phyloP scores from a whole-genome alignment of 1,140 invertebrate genomes.

The Fopius arisanus region DNA sequence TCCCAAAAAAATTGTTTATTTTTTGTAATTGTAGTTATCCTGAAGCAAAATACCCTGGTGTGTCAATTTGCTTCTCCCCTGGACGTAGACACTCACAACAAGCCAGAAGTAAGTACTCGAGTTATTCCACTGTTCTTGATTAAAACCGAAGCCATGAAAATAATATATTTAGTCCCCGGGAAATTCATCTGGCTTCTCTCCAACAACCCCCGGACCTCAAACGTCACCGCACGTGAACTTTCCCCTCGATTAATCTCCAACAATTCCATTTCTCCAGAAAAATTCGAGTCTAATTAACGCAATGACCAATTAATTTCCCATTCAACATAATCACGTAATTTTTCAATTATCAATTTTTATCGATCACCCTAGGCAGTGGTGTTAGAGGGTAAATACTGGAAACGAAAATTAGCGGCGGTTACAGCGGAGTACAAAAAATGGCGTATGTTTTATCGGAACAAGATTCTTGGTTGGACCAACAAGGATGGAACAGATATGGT shows the following conservation, averaged over 20 bases:
- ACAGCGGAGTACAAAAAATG: constrained; percentile 99
- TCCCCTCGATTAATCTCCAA: no score
- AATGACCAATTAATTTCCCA: no score
- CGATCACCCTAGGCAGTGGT: constrained; percentile 80
- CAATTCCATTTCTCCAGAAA: no score
- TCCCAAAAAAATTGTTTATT: background rate
- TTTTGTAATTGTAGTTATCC: constrained; percentile 80
- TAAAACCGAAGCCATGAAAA: constrained; percentile 25
- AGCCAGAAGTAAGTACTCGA: constrained; percentile 83
- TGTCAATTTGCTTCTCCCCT: constrained; percentile 96
- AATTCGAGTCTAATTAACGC: no score
- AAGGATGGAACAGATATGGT: constrained; percentile 82
- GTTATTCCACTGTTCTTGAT: constrained; percentile 8
- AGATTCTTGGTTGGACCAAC: constrained; percentile 76
- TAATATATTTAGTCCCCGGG: background rate
- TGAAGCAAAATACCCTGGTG: constrained; percentile 87
- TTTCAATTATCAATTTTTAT: constrained; percentile 18
- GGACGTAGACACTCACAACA: constrained; percentile 93
- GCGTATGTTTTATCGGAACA: constrained; percentile 93
- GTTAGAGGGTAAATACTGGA: constrained; percentile 99
- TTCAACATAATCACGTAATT: no score
- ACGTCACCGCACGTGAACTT: no score
- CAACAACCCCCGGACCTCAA: no score
- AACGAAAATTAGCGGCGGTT: constrained; percentile 93
- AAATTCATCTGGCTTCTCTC: background rate